phyloP scores from a whole-genome alignment of 2,797 vertebrate genomes.

The Liasis olivaceus region DNA sequence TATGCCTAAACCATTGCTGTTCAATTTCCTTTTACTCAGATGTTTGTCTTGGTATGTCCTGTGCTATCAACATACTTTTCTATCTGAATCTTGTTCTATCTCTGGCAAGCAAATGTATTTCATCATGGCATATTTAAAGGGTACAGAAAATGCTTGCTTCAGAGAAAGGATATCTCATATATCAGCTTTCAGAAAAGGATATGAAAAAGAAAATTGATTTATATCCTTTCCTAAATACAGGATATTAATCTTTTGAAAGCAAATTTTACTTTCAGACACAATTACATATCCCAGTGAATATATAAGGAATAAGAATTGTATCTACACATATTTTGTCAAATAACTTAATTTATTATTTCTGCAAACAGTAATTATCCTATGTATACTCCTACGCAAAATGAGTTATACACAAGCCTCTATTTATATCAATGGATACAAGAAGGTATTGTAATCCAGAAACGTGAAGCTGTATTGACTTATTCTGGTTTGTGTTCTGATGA shows the following conservation, averaged over 20 bases:
- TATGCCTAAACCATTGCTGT: background rate
- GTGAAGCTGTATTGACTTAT: background rate
- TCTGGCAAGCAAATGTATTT: slow-evolving; percentile 25
- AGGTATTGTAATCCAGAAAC: background rate
- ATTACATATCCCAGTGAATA: background rate
- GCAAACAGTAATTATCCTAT: background rate
- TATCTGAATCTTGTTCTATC: slow-evolving; percentile 17
- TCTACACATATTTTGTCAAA: background rate
- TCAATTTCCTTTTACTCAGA: background rate
- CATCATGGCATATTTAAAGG: slow-evolving; percentile 46
- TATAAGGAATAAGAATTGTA: background rate
- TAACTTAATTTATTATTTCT: background rate
- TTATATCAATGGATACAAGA: background rate
- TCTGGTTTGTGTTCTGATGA: background rate
- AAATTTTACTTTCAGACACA: slow-evolving; percentile 20
- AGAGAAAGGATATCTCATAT: slow-evolving; percentile 38
- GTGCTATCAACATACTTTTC: accelerated
- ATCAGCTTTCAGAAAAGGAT: slow-evolving; percentile 29
- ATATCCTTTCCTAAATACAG: slow-evolving; percentile 41
- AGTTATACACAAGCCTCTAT: background rate
- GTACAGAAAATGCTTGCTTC: slow-evolving; percentile 42
- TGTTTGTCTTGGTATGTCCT: background rate
- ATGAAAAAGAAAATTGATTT: slow-evolving; percentile 54
- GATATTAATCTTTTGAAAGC: slow-evolving; percentile 46
- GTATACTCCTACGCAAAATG: background rate